Percentiles rank a stretch among this genome's conserved stretches.
phyloP scores from a whole-genome alignment of 2,113 vertebrate genomes.

The Brachypodius melanocephalos region DNA sequence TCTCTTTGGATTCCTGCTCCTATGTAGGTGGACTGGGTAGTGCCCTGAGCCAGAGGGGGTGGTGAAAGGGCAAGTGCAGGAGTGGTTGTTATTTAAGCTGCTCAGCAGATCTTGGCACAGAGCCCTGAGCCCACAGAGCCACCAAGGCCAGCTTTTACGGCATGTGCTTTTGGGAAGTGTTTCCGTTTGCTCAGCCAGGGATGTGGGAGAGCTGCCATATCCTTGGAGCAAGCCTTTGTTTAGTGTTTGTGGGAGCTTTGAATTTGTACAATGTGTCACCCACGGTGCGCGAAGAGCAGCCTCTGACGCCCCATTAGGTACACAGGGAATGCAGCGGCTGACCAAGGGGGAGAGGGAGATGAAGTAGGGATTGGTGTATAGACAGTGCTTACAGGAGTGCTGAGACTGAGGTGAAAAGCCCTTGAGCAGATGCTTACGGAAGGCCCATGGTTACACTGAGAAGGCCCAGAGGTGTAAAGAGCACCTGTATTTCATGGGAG shows the following conservation, averaged over 20 bases:
- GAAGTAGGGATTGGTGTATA: background rate
- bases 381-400: background rate
- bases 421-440: background rate
- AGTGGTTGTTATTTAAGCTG: background rate
- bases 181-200: background rate
- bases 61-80: background rate
- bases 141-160: background rate
- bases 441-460: fast-evolving
- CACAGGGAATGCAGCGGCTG: background rate
- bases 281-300: background rate
- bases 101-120: fast-evolving
- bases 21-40: fast-evolving
- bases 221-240: background rate
- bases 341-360: background rate
- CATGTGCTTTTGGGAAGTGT: background rate
- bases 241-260: background rate
- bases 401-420: background rate
- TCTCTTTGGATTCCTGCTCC: background rate
- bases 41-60: background rate
- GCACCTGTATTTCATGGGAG: background rate
- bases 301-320: background rate
- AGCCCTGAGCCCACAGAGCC: background rate
- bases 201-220: background rate
- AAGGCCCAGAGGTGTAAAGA: background rate
- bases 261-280: background rate